Evolutionary conservation across 2,888 invertebrate species (phyloP).

Genomic region (Cheilosia scutellata): DNA sequence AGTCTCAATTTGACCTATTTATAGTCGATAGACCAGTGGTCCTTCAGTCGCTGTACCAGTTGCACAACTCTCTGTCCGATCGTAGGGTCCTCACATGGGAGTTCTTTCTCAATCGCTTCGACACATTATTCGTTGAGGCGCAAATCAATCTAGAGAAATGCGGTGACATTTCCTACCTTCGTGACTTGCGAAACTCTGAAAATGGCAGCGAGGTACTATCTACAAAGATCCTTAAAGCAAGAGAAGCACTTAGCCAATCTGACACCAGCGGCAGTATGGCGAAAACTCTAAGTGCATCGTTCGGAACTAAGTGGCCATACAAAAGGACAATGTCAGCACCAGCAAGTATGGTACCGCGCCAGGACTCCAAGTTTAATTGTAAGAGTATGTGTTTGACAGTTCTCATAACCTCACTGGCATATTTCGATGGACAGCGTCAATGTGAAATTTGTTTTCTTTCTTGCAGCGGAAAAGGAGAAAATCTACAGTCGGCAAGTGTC

Average conservation of each 20-base stretch:
- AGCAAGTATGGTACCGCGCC: constrained; percentile 91
- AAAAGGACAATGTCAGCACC: constrained; percentile 97
- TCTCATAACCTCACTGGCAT: not conserved
- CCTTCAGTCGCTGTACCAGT: constrained; percentile 96
- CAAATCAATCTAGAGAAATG: constrained; percentile 95
- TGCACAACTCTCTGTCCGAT: constrained; percentile 96
- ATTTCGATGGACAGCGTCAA: not conserved
- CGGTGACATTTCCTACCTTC: constrained; percentile 92
- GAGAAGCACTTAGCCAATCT: constrained; percentile 92
- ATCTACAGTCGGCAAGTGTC: constrained; percentile 96
- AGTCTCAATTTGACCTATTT: constrained; percentile 98
- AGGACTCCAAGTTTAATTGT: constrained; percentile 87
- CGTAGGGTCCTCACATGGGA: constrained; percentile 97
- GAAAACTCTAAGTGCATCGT: constrained; percentile 93
- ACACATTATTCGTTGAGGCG: constrained; percentile 97
- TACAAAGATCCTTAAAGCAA: constrained; percentile 94
- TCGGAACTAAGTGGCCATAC: constrained; percentile 97
- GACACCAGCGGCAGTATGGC: constrained; percentile 87
- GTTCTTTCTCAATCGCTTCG: constrained; percentile 98
- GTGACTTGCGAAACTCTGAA: constrained; percentile 95
- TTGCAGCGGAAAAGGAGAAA: constrained; percentile 90
- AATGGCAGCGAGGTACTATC: constrained; percentile 93
- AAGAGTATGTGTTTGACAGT: constrained; percentile 67
- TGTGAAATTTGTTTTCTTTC: constrained; percentile 1
- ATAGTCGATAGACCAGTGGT: constrained; percentile 98